Conservation (phyloP, 2,113 vertebrate genomes). For the Parotia lawesii region DNA sequence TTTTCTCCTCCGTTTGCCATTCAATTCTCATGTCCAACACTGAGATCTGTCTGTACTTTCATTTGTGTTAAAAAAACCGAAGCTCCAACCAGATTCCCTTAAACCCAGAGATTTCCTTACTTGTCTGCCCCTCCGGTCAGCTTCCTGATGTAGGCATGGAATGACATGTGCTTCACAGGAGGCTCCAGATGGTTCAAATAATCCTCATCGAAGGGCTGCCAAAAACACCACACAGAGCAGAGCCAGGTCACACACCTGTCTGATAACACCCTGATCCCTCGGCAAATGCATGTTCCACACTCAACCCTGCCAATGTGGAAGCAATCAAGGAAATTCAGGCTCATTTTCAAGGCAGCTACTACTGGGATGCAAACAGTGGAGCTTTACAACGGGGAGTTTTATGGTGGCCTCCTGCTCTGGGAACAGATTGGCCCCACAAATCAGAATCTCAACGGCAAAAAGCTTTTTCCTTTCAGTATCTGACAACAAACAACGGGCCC, state of each 20-base stretch:
- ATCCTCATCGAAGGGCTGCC: conserved; percentile 97
- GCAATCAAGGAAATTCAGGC: background rate
- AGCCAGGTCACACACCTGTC: conserved; percentile 21
- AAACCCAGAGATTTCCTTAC: conserved; percentile 71
- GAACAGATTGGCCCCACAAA: conserved; percentile 19
- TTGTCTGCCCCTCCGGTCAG: conserved; percentile 96
- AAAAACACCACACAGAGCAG: conserved; percentile 9
- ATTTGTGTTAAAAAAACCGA: background rate
- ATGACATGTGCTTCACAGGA: conserved; percentile 99
- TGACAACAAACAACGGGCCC: background rate
- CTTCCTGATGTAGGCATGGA: conserved; percentile 98
- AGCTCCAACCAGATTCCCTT: background rate
- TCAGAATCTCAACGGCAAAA: conserved; percentile 11
- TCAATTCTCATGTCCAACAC: background rate
- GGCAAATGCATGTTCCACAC: conserved; percentile 36
- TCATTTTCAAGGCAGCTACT: conserved; percentile 40
- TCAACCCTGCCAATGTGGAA: conserved; percentile 21
- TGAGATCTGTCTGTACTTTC: background rate
- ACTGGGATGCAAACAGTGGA: background rate
- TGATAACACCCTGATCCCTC: background rate
- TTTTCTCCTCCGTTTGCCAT: background rate
- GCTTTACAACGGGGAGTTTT: background rate
- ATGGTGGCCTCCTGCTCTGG: background rate
- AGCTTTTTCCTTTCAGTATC: background rate
- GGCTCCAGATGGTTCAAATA: conserved; percentile 98